These are phyloP conservation scores for Myzus persicae DNA, from an alignment of 1,140 invertebrate genomes.

Conservation along the genomic window DNA sequence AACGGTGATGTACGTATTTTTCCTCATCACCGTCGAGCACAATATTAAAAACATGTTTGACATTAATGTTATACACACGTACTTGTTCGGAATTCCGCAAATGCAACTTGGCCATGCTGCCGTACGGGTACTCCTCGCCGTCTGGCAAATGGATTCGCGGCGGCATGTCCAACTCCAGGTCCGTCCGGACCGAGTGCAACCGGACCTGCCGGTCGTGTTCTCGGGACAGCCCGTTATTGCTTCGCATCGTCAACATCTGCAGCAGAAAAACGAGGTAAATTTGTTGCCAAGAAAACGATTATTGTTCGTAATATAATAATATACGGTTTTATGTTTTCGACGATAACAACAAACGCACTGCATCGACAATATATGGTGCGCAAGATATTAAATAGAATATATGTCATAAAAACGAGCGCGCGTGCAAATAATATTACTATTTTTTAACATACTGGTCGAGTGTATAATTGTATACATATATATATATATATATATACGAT, in stretches of 20 bases:
- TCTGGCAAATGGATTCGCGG: slow-evolving; percentile 75
- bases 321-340: too few relatives aligned
- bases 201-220: slow-evolving; percentile 69
- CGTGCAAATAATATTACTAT: too few relatives aligned
- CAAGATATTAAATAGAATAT: too few relatives aligned
- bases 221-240: slow-evolving; percentile 66
- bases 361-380: too few relatives aligned
- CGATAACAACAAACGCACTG: too few relatives aligned
- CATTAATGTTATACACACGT: background rate
- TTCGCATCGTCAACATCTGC: slow-evolving; percentile 73
- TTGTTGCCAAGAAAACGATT: background rate
- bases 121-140: slow-evolving; percentile 75
- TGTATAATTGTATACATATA: too few relatives aligned
- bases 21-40: background rate
- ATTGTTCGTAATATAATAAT: background rate
- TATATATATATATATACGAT: too few relatives aligned
- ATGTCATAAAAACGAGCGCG: too few relatives aligned
- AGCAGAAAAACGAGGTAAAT: slow-evolving; percentile 61
- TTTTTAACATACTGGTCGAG: too few relatives aligned
- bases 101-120: slow-evolving; percentile 70
- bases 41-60: background rate
- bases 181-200: slow-evolving; percentile 70
- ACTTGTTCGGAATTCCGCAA: slow-evolving; percentile 73
- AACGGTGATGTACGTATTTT: background rate
- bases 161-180: slow-evolving; percentile 73